Percentiles rank a stretch among this genome's conserved stretches.
These are phyloP conservation scores for Saccopteryx leptura DNA, from an alignment of 2,113 vertebrate species.

Conservation along the genomic window DNA sequence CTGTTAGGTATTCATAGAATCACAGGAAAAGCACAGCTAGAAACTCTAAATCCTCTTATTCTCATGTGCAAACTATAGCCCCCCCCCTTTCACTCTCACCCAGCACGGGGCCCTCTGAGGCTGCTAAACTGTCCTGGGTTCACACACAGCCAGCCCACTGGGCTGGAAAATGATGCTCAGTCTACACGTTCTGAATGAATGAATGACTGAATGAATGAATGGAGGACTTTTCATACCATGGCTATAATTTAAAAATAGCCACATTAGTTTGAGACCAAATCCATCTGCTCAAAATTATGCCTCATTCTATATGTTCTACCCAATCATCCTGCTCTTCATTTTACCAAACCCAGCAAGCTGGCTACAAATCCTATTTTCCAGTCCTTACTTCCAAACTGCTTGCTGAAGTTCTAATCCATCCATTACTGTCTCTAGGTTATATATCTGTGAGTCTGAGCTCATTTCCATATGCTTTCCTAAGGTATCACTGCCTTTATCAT, in stretches of 20 bases:
- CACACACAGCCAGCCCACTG: neutral
- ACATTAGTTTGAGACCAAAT: neutral
- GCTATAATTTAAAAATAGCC: neutral
- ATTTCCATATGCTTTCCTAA: neutral
- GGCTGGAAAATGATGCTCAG: neutral
- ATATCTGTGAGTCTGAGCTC: neutral
- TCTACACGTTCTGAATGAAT: neutral
- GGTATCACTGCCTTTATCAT: neutral
- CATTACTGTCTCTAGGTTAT: neutral
- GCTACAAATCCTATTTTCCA: neutral
- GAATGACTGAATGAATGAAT: neutral
- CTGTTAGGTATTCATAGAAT: neutral
- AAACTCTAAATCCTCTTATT: neutral
- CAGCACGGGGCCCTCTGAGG: neutral
- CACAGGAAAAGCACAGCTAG: neutral
- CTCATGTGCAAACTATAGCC: neutral
- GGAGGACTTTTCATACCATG: neutral
- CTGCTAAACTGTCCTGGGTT: neutral
- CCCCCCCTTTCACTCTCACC: neutral
- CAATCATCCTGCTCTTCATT: neutral
- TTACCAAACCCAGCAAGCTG: slow-evolving; percentile 5
- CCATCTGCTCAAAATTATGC: slow-evolving; percentile 15
- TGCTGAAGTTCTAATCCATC: neutral
- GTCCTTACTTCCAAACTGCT: neutral
- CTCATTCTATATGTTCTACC: neutral